A percentile compares a stretch with the other conserved stretches of the same genome.
Conservation (phyloP, 1,140 invertebrate genomes). For the Lucilia cuprina region DNA sequence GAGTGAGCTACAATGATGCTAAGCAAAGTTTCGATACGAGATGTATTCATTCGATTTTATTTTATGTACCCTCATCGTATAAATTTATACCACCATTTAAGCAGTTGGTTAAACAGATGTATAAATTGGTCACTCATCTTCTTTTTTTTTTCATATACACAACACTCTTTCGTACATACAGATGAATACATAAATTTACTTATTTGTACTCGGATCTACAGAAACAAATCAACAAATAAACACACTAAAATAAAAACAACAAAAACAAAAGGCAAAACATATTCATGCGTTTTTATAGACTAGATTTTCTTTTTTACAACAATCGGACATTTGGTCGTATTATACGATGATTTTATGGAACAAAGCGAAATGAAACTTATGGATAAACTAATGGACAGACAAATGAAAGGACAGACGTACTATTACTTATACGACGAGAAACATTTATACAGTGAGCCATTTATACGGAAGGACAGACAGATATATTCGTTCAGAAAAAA, state of each 20-base stretch:
- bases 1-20: background rate
- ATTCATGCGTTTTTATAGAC: background rate
- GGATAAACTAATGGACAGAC: background rate
- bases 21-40: background rate
- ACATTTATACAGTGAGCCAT: background rate
- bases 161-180: background rate
- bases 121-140: slow-evolving; percentile 28
- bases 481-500: background rate
- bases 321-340: background rate
- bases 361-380: background rate
- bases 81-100: background rate
- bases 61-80: background rate
- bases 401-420: background rate
- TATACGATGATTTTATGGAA: slow-evolving; percentile 21
- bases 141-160: background rate
- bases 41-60: background rate
- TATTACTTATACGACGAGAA: background rate
- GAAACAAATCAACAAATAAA: background rate
- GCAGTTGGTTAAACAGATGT: slow-evolving; percentile 22
- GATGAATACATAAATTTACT: background rate
- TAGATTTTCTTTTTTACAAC: background rate
- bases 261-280: background rate
- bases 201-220: background rate
- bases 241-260: background rate
- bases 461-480: background rate